Evolutionary conservation across 2,797 vertebrate species (phyloP).

Genomic region (Rhadinocentrus ornatus): DNA sequence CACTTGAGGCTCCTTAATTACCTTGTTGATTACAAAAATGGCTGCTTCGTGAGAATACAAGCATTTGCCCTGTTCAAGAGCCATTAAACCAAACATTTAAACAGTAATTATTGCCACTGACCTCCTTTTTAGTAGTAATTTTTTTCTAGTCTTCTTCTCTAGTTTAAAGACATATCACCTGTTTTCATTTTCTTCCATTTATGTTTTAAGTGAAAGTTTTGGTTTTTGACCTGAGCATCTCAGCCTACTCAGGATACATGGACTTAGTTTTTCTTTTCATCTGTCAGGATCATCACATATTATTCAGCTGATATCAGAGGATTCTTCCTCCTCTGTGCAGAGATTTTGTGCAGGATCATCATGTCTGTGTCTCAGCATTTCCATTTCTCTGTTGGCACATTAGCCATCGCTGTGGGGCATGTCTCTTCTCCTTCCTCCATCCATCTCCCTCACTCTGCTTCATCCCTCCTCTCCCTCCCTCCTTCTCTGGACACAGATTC

Average conservation of each 20-base stretch:
- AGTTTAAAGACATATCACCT: conserved; percentile 3
- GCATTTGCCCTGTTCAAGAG: conserved; percentile 14
- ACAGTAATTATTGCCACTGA: conserved; percentile 16
- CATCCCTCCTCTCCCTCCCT: conserved; percentile 83
- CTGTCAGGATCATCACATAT: conserved; percentile 25
- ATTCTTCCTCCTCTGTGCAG: conserved; percentile 7
- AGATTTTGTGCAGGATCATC: conserved; percentile 36
- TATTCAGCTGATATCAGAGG: conserved; percentile 20
- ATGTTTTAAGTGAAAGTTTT: conserved; percentile 9
- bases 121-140: conserved; percentile 6
- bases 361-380: conserved; percentile 45
- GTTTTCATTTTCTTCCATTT: neutral
- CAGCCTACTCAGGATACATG: conserved; percentile 5
- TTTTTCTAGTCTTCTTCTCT: neutral
- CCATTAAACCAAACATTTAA: conserved; percentile 32
- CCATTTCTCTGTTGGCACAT: conserved; percentile 47
- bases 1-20: conserved; percentile 7
- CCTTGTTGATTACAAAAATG: neutral
- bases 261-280: neutral
- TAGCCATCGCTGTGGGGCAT: conserved; percentile 57
- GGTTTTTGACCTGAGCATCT: neutral
- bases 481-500: conserved; percentile 93
- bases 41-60: neutral
- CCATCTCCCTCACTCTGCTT: conserved; percentile 60
- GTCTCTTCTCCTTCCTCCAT: conserved; percentile 53